Evolutionary conservation across 2,113 vertebrate genomes (phyloP).

Genomic region (Vulpes ferrilata): DNA sequence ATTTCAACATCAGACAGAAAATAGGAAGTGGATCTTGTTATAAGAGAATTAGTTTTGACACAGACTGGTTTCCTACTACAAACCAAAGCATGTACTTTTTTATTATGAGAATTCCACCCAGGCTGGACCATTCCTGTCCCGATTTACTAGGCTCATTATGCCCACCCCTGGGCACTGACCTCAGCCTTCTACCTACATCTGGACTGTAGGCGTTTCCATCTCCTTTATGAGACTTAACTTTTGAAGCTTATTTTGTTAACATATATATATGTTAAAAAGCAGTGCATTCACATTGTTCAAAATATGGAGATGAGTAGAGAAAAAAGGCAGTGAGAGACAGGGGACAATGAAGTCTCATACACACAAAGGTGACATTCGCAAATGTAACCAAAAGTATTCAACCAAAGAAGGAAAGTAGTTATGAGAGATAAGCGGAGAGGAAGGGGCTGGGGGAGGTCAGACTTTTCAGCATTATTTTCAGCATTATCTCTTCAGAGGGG

Average conservation of each 20-base stretch:
- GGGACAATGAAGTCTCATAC: not conserved
- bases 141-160: not conserved
- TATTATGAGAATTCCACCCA: not conserved
- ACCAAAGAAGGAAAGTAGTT: not conserved
- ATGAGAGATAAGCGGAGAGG: not conserved
- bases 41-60: not conserved
- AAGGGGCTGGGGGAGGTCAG: accelerated
- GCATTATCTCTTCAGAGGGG: not conserved
- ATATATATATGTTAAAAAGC: not conserved
- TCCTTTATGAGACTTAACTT: not conserved
- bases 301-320: not conserved
- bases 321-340: not conserved
- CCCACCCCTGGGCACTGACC: not conserved
- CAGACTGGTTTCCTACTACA: not conserved
- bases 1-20: not conserved
- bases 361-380: not conserved
- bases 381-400: not conserved
- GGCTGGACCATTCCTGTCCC: not conserved
- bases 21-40: not conserved
- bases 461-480: not conserved
- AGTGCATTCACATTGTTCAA: not conserved
- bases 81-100: not conserved
- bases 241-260: not conserved
- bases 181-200: not conserved
- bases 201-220: not conserved